Percentiles rank a stretch among this genome's conserved stretches.
phyloP scores from a whole-genome alignment of 92 coral and sea anemone genomes.

The Parazoanthus darwini region DNA sequence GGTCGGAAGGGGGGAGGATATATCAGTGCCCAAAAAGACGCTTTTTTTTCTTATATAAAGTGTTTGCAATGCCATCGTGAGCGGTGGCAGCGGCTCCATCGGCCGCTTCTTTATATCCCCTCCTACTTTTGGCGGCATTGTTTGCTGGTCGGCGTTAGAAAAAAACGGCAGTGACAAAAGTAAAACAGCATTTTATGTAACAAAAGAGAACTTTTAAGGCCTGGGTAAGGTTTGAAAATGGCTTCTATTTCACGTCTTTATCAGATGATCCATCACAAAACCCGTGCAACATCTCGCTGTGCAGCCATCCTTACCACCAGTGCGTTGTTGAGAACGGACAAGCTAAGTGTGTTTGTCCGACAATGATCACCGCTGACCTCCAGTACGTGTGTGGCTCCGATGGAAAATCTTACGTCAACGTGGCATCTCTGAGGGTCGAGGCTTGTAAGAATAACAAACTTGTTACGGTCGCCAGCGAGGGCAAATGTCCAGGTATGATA shows the following conservation, averaged over 20 bases:
- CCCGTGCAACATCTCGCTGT: slow-evolving; percentile 65
- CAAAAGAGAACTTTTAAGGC: neutral
- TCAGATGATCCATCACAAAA: slow-evolving; percentile 16
- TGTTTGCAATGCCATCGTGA: too few relatives aligned
- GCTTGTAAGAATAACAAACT: slow-evolving; percentile 58
- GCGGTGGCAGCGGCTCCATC: too few relatives aligned
- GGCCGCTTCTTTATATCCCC: too few relatives aligned
- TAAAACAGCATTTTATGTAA: too few relatives aligned
- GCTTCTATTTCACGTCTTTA: too few relatives aligned
- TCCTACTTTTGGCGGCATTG: too few relatives aligned
- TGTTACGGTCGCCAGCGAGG: slow-evolving; percentile 16
- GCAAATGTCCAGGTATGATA: slow-evolving; percentile 32
- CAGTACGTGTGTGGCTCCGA: slow-evolving; percentile 92
- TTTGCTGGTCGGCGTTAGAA: too few relatives aligned
- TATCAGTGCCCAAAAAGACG: too few relatives aligned
- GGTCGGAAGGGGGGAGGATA: too few relatives aligned
- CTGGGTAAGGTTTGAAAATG: neutral
- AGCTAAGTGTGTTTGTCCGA: slow-evolving; percentile 81
- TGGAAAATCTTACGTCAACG: slow-evolving; percentile 76
- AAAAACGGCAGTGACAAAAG: too few relatives aligned
- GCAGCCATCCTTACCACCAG: slow-evolving; percentile 54
- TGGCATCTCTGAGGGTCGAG: slow-evolving; percentile 56
- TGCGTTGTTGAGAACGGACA: slow-evolving; percentile 60
- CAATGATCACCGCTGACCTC: slow-evolving; percentile 41
- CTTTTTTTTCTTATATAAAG: too few relatives aligned